phyloP scores from a whole-genome alignment of 2,888 invertebrate species.

The Sminthurinus aureus region DNA sequence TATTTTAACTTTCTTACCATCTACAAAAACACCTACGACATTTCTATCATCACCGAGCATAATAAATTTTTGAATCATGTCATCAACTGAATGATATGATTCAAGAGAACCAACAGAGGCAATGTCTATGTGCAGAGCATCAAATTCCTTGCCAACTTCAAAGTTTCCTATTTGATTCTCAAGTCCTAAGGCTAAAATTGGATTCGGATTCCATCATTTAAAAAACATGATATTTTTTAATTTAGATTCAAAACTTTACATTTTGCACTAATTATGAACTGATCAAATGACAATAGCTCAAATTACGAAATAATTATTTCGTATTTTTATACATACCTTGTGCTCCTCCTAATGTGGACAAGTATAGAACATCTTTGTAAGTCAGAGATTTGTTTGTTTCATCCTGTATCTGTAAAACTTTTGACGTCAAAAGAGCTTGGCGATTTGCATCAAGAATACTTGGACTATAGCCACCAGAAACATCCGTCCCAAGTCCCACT shows the following conservation, averaged over 20 bases:
- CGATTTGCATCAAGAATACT: constrained; percentile 74
- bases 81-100: constrained; percentile 63
- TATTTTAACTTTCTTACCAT: constrained; percentile 69
- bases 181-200: constrained; percentile 23
- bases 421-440: constrained; percentile 77
- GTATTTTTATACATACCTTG: constrained; percentile 67
- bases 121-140: constrained; percentile 82
- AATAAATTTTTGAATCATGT: constrained; percentile 78
- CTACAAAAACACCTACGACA: constrained; percentile 77
- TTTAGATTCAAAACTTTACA: not conserved
- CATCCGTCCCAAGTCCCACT: constrained; percentile 88
- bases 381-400: constrained; percentile 65
- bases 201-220: not conserved
- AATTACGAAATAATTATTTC: constrained; percentile 6
- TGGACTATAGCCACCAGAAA: constrained; percentile 69
- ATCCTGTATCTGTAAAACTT: constrained; percentile 69
- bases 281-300: constrained; percentile 1
- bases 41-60: constrained; percentile 85
- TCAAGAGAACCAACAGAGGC: constrained; percentile 62
- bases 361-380: constrained; percentile 79
- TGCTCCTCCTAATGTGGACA: constrained; percentile 88
- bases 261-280: not conserved
- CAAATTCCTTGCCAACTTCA: constrained; percentile 81
- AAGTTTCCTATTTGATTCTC: constrained; percentile 75
- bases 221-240: not conserved